Base-by-base conservation (phyloP, 2,113 vertebrate species). In the Calypte anna region DNA sequence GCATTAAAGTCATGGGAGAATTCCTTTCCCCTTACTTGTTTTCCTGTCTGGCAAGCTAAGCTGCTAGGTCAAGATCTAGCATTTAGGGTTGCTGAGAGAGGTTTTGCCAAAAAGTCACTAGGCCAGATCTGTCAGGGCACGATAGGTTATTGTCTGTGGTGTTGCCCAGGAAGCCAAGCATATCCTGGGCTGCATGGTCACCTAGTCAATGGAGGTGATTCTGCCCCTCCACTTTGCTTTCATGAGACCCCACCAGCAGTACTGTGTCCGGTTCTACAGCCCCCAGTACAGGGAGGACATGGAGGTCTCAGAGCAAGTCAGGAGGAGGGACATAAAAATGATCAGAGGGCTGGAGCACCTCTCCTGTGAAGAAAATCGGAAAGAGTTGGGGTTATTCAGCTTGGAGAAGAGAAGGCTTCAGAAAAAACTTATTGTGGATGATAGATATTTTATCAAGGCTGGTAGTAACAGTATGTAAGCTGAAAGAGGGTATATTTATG, bases 161-260 rank as follows among this genome's bases (percentile, higher is more conserved):
- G 11, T 40, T 40, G 33, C 12, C 62, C 44, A 86, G 72, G 51
- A 51, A 7, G 33, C 14, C 43, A 66, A 40, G 19, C 2, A 1
- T 12, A 20, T 23, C 40, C 66, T 38, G 27, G 28, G 30, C 43
- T 30, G 16, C 23, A 33, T 57, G 50, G 16, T 24, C 33, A 33
- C 24, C 43, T 64, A 28, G 43, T 33, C 3, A 0, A 72, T 28
- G 40, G 50, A 72, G 10, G 23, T 7, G 33, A 28, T 67, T 85
- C 33, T 66, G 0, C 15, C 22, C 59, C n/a, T 66, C 53, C 43
- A 8, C 22, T 40, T 33, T 0, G 0, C 6, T 43, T 28, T 24
- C 0, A 1, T 55, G 33, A 63, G 40, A 57, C 9, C 10, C 3
- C 15, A 20, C 33, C 24, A 64, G 50, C 4, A 20, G 19, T 72